Evolutionary conservation across 1,140 invertebrate genomes (phyloP), one percentile per base, ranked within the genome.

Genomic region (Pseudomyrmex concolor): DNA sequence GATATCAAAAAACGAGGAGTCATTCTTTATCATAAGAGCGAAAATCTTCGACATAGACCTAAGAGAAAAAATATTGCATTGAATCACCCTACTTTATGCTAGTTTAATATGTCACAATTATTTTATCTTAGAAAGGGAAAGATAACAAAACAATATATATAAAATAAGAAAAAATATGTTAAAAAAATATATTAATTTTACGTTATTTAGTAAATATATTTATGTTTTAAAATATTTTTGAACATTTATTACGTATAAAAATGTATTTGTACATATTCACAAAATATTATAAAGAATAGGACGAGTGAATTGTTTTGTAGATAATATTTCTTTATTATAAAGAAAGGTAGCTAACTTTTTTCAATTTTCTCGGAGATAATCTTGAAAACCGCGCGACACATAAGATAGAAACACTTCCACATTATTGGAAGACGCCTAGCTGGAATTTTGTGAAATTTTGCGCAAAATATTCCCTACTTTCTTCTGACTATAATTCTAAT

Each of bases 401-500:
- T 70, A 70, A 48, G 76, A 80, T 70, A 66, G 43, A 80, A 71
- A 71, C 76, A 59, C n/a, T n/a, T n/a, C n/a, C 71, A 59, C 22
- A 80, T 80, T 80, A 80, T 80, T 59, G 76, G 66, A 71, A 80
- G 66, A 43, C 43, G 43, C 19, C 66, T 59, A 70, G 43, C 51
- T 19, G 25, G 62, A 70, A 82, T 81, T 70, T 70, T 34, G 55
- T 54, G 66, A 73, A 70, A 83, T 70, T 74, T 60, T 34, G 17
- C 55, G 50, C 74, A 19, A 80, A 70, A 10, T 60, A 64, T 59
- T 43, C 48, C 22, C 63, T 76, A 76, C 85, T 66, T 50, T 66
- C 67, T 19, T 59, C 60, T 57, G 43, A 86, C 74, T 45, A 80
- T 86, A 84, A 88, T 88, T 86, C 85, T 84, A 86, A 71, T 88